These are phyloP conservation scores for Hypotaenidia philippensis DNA, from an alignment of 2,797 vertebrate genomes.

Conservation along the genomic window DNA sequence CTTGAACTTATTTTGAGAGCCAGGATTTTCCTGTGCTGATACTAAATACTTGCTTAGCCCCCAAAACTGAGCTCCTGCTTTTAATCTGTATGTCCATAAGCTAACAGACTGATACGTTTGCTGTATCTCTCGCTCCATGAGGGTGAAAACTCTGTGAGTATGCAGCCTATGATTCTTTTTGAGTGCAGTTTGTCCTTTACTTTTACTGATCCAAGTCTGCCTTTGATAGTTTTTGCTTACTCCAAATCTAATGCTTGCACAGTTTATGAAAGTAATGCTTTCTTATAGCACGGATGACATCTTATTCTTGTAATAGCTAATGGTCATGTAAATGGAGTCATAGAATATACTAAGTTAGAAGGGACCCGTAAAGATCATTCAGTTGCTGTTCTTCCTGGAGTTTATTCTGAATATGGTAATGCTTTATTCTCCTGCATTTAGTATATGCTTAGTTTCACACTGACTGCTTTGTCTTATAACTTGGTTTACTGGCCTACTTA, in stretches of 20 bases:
- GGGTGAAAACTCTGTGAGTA: accelerated
- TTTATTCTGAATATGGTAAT: background rate
- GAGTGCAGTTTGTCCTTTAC: background rate
- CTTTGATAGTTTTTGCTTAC: background rate
- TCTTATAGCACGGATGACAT: background rate
- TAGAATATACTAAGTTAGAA: no score
- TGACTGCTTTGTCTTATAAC: background rate
- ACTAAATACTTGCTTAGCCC: background rate
- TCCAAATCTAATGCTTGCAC: background rate
- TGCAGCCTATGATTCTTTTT: background rate
- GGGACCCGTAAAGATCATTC: no score
- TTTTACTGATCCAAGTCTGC: background rate
- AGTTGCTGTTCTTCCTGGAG: background rate
- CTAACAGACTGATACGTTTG: background rate
- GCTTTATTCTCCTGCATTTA: background rate
- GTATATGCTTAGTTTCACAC: background rate
- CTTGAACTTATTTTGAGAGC: background rate
- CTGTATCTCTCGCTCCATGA: background rate
- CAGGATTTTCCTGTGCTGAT: background rate
- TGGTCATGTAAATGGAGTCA: background rate
- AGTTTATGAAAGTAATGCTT: background rate
- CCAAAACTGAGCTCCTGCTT: background rate
- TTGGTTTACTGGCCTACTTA: background rate
- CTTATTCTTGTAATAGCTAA: background rate
- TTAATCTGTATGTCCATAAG: background rate